phyloP scores from a whole-genome alignment of 2,888 invertebrate genomes.

The Brachyopa scutellaris region DNA sequence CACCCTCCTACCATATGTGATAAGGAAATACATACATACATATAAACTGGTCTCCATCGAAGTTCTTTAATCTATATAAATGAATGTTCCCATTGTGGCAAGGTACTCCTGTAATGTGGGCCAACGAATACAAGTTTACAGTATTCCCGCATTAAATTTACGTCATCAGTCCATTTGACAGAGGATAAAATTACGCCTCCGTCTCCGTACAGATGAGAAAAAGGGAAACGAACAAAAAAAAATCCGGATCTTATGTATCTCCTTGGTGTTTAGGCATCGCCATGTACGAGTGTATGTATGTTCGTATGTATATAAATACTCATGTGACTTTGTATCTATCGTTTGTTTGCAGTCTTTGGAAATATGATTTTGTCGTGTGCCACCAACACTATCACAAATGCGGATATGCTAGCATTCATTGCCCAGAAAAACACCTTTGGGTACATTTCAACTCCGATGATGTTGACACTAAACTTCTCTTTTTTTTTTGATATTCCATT shows the following conservation, averaged over 20 bases:
- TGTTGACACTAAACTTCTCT: too few species aligned
- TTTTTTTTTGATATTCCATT: conserved; percentile 1
- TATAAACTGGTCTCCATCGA: too few species aligned
- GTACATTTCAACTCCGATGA: conserved; percentile 1
- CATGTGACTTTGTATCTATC: conserved; percentile 30
- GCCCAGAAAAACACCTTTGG: background rate
- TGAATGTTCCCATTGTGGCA: background rate
- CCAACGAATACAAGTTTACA: conserved; percentile 3
- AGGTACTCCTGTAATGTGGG: background rate
- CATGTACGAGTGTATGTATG: too few species aligned
- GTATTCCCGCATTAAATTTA: conserved; percentile 24
- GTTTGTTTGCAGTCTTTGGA: conserved; percentile 15
- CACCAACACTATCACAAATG: background rate
- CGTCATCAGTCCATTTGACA: conserved; percentile 22
- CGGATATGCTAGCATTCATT: too few species aligned
- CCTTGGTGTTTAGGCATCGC: background rate
- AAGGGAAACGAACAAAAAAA: conserved; percentile 10
- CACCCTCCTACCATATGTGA: too few species aligned
- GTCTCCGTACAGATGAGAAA: background rate
- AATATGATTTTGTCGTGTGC: conserved; percentile 28
- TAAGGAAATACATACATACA: too few species aligned
- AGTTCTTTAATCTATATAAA: conserved; percentile 4
- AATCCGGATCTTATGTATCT: conserved; percentile 5
- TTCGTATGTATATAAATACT: background rate
- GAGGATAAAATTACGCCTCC: background rate